Conservation (phyloP, 92 coral and sea anemone genomes). For the Pocillopora grandis region DNA sequence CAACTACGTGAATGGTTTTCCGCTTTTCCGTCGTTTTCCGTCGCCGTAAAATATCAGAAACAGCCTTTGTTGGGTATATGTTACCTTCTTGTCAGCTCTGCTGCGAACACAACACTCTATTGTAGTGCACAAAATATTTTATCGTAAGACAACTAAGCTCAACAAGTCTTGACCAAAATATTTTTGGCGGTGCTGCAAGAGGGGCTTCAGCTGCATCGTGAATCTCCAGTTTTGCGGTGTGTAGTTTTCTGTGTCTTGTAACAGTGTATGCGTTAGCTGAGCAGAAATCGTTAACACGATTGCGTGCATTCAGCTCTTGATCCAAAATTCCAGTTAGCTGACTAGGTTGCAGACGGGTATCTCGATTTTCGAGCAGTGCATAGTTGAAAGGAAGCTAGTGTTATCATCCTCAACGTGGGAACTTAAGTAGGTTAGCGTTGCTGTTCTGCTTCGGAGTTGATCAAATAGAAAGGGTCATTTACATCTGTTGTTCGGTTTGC, state of each 20-base stretch:
- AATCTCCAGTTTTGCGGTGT: neutral
- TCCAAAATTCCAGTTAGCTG: conserved; percentile 37
- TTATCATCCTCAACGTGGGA: neutral
- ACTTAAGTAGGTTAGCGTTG: conserved; percentile 5
- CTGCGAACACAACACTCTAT: conserved; percentile 40
- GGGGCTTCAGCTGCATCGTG: conserved; percentile 35
- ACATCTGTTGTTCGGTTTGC: conserved; percentile 10
- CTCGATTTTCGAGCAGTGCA: conserved; percentile 23
- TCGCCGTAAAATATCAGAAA: neutral
- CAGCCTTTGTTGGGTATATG: conserved; percentile 2
- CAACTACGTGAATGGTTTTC: conserved; percentile 37
- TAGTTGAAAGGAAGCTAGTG: neutral
- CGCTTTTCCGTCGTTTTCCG: neutral
- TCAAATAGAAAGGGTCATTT: neutral
- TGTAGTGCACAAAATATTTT: conserved; percentile 38
- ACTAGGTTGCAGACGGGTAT: conserved; percentile 35
- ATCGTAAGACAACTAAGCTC: conserved; percentile 26
- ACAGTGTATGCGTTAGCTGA: conserved; percentile 6
- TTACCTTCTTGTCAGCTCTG: conserved; percentile 12
- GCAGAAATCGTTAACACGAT: conserved; percentile 24
- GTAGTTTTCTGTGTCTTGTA: neutral
- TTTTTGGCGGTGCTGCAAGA: neutral
- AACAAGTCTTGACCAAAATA: conserved; percentile 22
- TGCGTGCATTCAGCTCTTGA: conserved; percentile 36
- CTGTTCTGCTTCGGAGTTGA: neutral